phyloP scores from a whole-genome alignment of 1,140 invertebrate genomes.

The Leptoteleia sp. region DNA sequence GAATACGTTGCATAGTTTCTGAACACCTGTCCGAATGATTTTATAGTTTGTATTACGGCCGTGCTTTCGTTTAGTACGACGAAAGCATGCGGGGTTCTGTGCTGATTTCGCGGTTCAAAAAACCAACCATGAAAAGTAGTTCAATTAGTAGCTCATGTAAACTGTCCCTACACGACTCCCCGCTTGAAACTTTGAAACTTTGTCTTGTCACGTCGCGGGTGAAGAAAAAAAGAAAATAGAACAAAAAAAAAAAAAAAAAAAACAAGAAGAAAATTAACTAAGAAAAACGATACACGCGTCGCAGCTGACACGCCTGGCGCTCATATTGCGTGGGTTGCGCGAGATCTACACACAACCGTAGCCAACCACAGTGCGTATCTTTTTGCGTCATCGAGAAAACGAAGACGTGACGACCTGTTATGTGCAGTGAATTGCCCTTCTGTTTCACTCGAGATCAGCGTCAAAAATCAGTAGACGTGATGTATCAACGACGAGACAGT shows the following conservation, averaged over 20 bases:
- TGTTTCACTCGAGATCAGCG: conserved; percentile 43
- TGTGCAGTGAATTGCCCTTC: conserved; percentile 69
- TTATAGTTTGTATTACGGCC: conserved; percentile 20
- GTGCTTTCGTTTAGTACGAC: no score
- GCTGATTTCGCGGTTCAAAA: conserved; percentile 4
- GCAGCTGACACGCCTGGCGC: conserved; percentile 37
- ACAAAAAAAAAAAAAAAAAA: no score
- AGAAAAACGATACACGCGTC: conserved; percentile 46
- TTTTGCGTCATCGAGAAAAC: conserved; percentile 61
- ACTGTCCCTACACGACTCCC: conserved; percentile 24
- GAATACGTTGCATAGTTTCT: conserved; percentile 30
- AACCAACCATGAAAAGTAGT: conserved; percentile 42
- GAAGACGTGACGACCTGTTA: conserved; percentile 71
- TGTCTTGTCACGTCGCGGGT: conserved; percentile 26
- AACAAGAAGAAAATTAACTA: conserved; percentile 35
- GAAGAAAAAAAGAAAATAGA: no score
- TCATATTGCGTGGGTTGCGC: conserved; percentile 50
- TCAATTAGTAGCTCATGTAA: conserved; percentile 49
- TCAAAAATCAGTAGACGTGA: conserved; percentile 73
- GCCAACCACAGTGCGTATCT: conserved; percentile 53
- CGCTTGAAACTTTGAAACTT: conserved; percentile 34
- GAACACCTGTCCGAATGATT: conserved; percentile 37
- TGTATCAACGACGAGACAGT: conserved; percentile 71
- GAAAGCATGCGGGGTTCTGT: no score
- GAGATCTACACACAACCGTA: conserved; percentile 60